Base-by-base conservation (phyloP, 2,797 vertebrate genomes). In the Centroberyx gerrardi region DNA sequence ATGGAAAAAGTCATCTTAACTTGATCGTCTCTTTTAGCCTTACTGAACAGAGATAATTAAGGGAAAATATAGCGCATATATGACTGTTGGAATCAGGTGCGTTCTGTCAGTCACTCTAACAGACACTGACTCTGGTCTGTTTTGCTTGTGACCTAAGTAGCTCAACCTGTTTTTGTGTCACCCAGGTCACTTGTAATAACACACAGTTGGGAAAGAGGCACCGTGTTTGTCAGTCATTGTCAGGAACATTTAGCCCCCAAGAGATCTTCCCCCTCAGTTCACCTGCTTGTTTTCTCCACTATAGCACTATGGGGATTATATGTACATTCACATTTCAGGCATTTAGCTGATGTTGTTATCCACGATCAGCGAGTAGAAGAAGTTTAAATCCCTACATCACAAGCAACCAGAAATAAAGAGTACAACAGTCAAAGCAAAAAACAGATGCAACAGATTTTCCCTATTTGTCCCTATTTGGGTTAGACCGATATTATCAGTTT, bases 121-220 rank as follows among this genome's bases (percentile, higher is more conserved):
- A 17, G 1, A 54, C 66, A 29, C 15, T 27, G 2, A 72, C 77
- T 68, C 66, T 15, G 48, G 76, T 31, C 48, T 71, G 53, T 76
- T 85, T 60, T 33, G 38, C 54, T 66, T 38, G 69, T 12, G 76
- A 60, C 65, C 73, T 29, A 44, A 88, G 84, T 49, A 54, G 87
- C 81, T 80, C 74, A 52, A 74, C 85, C 85, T 78, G 82, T 82
- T 90, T 81, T 38, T n/a, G 48, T 38, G 36, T 83, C 70, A 64
- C 69, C 63, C 7, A 15, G 69, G 76, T 87, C 79, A 77, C 71
- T 62, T 62, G 78, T 31, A 18, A 67, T 31, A 70, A 79, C 38
- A 62, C 27, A 36, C 52, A 14, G 55, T 12, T 0, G 6, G 49
- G 53, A 29, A n/a, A 27, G 64, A 70, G 55, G 1, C 22, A 15